Base-by-base conservation (phyloP, 2,888 invertebrate species). In the Ophion ventricosus region DNA sequence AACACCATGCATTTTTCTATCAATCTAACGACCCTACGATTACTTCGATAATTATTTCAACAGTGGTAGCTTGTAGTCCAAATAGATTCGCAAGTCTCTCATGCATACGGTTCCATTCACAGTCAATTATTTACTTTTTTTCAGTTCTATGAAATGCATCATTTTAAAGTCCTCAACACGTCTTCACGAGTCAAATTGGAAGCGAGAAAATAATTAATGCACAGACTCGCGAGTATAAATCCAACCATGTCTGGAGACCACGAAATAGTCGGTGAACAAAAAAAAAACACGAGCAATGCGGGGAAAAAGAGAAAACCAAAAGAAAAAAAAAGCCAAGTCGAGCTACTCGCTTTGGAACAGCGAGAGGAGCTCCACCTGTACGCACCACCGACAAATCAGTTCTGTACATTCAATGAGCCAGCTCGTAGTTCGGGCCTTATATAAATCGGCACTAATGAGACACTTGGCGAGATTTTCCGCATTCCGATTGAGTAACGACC, bases 401-500 rank as follows among this genome's bases (percentile, higher is more conserved):
- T 49, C 49, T 49, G 61, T 66, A 70, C 74, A 76, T 80, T 73
- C 73, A 80, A 80, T 77, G 67, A 73, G 70, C 35, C 69, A 75
- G 70, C 74, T 49, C 82, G 70, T 75, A 63, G 35, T 64, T 67
- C 20, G 40, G 56, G 43, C 43, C 56, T 59, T 67, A 56, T 49
- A 35, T 61, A 81, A 69, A 77, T 75, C 69, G 70, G 43, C 75
- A 79, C 81, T 84, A 84, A 84, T 82, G 84, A 84, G 81, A 84
- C 84, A 82, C 81, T 84, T 72, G 81, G 81, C 84, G 75, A 82
- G 70, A 73, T 84, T 81, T 84, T 63, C 66, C 67, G 75, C 81
- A 79, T 84, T 79, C 78, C 84, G 78, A 82, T 84, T 74, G 78
- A 79, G 82, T 83, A 79, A 83, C 84, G 74, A 84, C 75, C 70